Base-by-base conservation (phyloP, 64 coral and sea anemone species). In the Stylophora pistillata region DNA sequence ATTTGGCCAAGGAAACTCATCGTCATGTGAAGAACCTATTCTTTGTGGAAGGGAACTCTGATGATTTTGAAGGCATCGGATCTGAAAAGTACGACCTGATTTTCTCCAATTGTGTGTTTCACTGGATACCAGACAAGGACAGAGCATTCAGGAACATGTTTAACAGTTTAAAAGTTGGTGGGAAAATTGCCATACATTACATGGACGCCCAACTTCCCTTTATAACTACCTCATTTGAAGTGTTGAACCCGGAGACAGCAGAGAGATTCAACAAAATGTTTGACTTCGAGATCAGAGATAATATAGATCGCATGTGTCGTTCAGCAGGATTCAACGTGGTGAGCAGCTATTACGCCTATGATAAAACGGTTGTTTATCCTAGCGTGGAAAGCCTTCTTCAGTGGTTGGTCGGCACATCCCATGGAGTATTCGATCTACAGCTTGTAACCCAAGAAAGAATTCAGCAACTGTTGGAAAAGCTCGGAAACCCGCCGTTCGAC, bases 371-470 rank as follows among this genome's bases (percentile, higher is more conserved):
- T 0, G 76, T 58, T 53, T 58, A 12, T 21, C 18, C n/a, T 1
- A 78, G 15, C 29, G n/a, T 10, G 52, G 76, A 78, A 10, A 27
- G 0, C 58, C 23, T 58, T 21, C 23, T n/a, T 15, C 27, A n/a
- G 33, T 78, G 23, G 13, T 57, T 78, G 12, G n/a, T 11, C 5
- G 76, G 16, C 1, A 56, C 76, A 5, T 13, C 76, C 28, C 18
- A 78, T 56, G 76, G 76, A 5, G 52, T 78, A 3, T 75, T 75
- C 21, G 73, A 75, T 75, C 73, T 17, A 37, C 13, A 75, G 31
- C 21, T 52, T 28, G 30, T 78, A 9, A 78, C 54, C 9, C 34
- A 57, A 12, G 76, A 78, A 55, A 33, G 34, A 52, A 30, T 33
- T 68, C 7, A 68, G 21, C 64, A 60, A 60, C 17, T 60, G 58